Evolutionary conservation across 1,140 invertebrate genomes (phyloP), one percentile per base, ranked within the genome.

Genomic region (Drosophila ficusphila): DNA sequence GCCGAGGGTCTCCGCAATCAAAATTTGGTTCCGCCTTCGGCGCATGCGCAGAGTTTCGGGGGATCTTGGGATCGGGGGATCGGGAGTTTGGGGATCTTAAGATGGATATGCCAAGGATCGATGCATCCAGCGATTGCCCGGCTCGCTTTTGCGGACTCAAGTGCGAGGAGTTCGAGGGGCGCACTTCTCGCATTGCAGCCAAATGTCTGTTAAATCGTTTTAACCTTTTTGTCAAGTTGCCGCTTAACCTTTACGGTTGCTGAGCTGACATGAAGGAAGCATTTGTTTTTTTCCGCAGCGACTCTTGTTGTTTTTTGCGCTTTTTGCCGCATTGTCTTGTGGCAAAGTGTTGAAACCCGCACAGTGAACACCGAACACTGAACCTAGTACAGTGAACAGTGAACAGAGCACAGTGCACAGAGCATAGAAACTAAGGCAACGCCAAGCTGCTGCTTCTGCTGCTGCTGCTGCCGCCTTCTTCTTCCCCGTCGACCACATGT

Each of bases 161-260:
- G 21, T 18, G 39, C 3, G 53, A 56, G 52, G 53, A 36, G 60
- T 44, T 57, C 36, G 52, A 42, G 58, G 38, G 58, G 53, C 39
- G 49, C 25, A 62, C 52, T 70, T 38, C 53, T n/a, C 42, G 33
- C 36, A 42, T 53, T 57, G 76, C 81, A 61, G 68, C 69, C 74
- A 83, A 83, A 78, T 88, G 83, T 78, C 83, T 88, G 74, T 68
- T 88, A 86, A 86, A 86, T 88, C 82, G 82, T 88, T 88, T 88
- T 88, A 88, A 88, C 82, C 82, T 88, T 88, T 86, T 86, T 86
- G 82, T 86, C 82, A 86, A 86, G 82, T 86, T 88, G 82, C 77
- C 82, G 82, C 82, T 88, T 88, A 88, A 88, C 82, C 82, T 88
- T 88, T 88, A 88, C 82, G 74, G 79, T 64, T 83, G 75, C 79